A percentile compares a stretch with the other conserved stretches of the same genome.
phyloP scores from a whole-genome alignment of 2,797 vertebrate species.

The Triplophysa bombifrons region DNA sequence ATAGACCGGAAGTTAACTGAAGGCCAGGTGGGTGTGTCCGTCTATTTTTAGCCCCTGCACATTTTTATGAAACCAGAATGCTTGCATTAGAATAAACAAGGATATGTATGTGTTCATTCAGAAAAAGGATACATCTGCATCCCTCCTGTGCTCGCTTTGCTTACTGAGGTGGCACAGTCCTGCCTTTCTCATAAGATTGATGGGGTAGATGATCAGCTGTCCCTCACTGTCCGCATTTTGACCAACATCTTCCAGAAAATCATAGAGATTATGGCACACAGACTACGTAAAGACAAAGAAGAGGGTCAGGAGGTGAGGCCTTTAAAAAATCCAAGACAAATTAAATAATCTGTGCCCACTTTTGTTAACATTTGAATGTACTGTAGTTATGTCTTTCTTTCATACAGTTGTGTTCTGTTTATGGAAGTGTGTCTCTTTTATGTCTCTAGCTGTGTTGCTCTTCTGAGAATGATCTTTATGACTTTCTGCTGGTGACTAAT shows the following conservation, averaged over 20 bases:
- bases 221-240: slow-evolving; percentile 73
- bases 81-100: neutral
- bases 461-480: slow-evolving; percentile 45
- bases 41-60: neutral
- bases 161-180: slow-evolving; percentile 83
- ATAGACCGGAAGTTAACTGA: too few species aligned
- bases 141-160: slow-evolving; percentile 76
- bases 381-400: neutral
- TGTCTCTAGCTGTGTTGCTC: slow-evolving; percentile 80
- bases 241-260: slow-evolving; percentile 89
- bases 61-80: neutral
- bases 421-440: slow-evolving; percentile 2
- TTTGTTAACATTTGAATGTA: neutral
- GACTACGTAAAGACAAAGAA: slow-evolving; percentile 79
- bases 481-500: slow-evolving; percentile 63
- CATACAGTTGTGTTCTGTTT: neutral
- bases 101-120: slow-evolving; percentile 59
- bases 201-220: slow-evolving; percentile 57
- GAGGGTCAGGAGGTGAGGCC: slow-evolving; percentile 38
- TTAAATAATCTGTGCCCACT: neutral
- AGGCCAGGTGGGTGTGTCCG: too few species aligned
- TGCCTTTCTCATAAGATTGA: slow-evolving; percentile 65
- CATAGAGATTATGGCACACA: slow-evolving; percentile 80
- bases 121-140: slow-evolving; percentile 81
- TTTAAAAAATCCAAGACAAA: slow-evolving; percentile 61